Conservation (phyloP, 2,797 vertebrate species). For the Coranthus polyacanthus region DNA sequence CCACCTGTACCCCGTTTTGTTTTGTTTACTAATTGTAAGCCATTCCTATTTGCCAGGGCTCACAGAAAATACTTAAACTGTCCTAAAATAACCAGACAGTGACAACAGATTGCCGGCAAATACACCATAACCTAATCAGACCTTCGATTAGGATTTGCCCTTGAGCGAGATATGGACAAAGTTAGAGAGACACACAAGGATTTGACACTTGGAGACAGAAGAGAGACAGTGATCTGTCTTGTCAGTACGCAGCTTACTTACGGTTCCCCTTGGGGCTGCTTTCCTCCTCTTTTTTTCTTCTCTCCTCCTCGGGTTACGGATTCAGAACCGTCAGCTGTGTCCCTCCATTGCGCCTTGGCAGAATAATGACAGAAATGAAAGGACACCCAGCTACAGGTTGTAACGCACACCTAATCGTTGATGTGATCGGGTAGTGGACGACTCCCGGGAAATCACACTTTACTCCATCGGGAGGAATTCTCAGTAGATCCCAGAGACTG, state of each 20-base stretch:
- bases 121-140: conserved; percentile 33
- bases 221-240: conserved; percentile 25
- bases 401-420: conserved; percentile 48
- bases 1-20: conserved; percentile 56
- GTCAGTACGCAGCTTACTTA: conserved; percentile 69
- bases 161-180: conserved; percentile 70
- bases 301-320: conserved; percentile 68
- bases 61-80: conserved; percentile 8
- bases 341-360: conserved; percentile 77
- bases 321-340: conserved; percentile 84
- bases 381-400: conserved; percentile 78
- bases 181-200: conserved; percentile 45
- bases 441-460: conserved; percentile 39
- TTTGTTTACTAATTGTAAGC: conserved; percentile 42
- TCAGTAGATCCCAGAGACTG: conserved; percentile 49
- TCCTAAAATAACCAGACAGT: background rate
- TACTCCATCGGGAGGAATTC: conserved; percentile 31
- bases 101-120: conserved; percentile 22
- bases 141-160: conserved; percentile 73
- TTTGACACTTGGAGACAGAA: conserved; percentile 24
- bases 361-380: conserved; percentile 60
- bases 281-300: conserved; percentile 45
- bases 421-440: conserved; percentile 37
- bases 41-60: conserved; percentile 1
- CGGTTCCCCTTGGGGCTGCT: conserved; percentile 65